Evolutionary conservation across 1,140 invertebrate species (phyloP).

Genomic region (Drosophila triauraria): DNA sequence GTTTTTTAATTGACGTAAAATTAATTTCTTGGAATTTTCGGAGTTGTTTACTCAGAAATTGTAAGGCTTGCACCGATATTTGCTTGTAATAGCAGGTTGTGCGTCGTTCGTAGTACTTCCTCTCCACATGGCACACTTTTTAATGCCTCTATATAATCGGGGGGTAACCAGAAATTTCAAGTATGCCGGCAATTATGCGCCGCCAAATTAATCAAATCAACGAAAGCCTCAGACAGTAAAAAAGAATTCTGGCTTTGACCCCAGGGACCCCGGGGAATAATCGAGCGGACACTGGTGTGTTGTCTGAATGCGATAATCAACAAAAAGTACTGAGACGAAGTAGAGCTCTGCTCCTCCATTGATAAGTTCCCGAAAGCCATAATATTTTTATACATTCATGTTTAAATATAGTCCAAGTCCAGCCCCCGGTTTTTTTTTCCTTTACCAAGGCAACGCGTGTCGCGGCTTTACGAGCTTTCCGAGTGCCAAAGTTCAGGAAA

Average conservation of each 20-base stretch:
- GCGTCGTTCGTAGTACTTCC: slow-evolving; percentile 38
- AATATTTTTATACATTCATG: slow-evolving; percentile 8
- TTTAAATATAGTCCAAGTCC: slow-evolving; percentile 17
- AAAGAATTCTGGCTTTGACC: slow-evolving; percentile 35
- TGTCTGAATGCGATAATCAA: slow-evolving; percentile 24
- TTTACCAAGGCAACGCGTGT: slow-evolving; percentile 37
- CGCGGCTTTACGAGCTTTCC: not conserved
- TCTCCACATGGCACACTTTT: slow-evolving; percentile 66
- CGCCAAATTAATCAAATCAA: slow-evolving; percentile 30
- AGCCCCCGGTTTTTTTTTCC: slow-evolving; percentile 7
- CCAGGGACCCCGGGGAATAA: slow-evolving; percentile 1
- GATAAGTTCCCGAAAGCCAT: slow-evolving; percentile 11
- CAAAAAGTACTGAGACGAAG: slow-evolving; percentile 15
- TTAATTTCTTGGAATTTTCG: slow-evolving; percentile 67
- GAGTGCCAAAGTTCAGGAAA: slow-evolving; percentile 21
- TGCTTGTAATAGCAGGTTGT: slow-evolving; percentile 50
- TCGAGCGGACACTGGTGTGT: slow-evolving; percentile 1
- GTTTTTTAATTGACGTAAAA: slow-evolving; percentile 63
- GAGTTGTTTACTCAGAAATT: slow-evolving; percentile 42
- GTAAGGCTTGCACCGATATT: slow-evolving; percentile 38
- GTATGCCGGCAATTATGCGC: slow-evolving; percentile 10
- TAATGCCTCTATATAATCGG: not conserved
- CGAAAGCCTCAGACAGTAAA: slow-evolving; percentile 18
- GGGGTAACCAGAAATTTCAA: slow-evolving; percentile 25
- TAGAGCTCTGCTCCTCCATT: slow-evolving; percentile 17